These are phyloP conservation scores for Lasioglossum leucozonium DNA, from an alignment of 2,888 invertebrate species.

Conservation along the genomic window DNA sequence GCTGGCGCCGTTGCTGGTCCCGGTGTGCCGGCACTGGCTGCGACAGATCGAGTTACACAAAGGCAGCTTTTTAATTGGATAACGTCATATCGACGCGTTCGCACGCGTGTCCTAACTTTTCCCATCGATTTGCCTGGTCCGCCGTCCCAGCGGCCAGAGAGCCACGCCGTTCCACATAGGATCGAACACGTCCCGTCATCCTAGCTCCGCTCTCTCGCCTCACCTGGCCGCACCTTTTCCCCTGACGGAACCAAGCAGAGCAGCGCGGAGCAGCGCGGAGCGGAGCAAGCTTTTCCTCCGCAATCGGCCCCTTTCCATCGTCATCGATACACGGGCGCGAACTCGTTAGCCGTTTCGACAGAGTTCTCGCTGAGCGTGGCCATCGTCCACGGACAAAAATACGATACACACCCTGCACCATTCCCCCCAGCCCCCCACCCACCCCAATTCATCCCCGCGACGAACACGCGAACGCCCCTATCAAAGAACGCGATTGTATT, in stretches of 20 bases:
- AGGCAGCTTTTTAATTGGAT: constrained; percentile 83
- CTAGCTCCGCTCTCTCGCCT: background rate
- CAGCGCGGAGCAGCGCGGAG: background rate
- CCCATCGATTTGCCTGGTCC: constrained; percentile 67
- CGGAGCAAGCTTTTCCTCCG: background rate
- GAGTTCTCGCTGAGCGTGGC: constrained; percentile 26
- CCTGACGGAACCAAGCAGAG: background rate
- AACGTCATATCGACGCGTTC: constrained; percentile 80
- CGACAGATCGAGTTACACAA: constrained; percentile 77
- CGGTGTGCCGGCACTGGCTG: constrained; percentile 63
- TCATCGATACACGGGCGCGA: constrained; percentile 74
- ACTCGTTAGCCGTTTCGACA: constrained; percentile 72
- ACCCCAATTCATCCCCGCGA: background rate
- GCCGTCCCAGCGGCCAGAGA: constrained; percentile 44
- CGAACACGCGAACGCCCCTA: constrained; percentile 19
- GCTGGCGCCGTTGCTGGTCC: constrained; percentile 55
- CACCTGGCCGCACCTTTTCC: background rate
- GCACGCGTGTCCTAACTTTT: constrained; percentile 79
- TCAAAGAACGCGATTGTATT: constrained; percentile 57
- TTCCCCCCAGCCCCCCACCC: background rate
- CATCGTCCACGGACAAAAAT: constrained; percentile 28
- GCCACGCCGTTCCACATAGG: constrained; percentile 35
- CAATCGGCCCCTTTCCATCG: constrained; percentile 34
- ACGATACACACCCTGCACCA: constrained; percentile 20
- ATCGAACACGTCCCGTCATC: constrained; percentile 17